Conservation (phyloP, 2,113 vertebrate genomes). For the Shinisaurus crocodilurus region DNA sequence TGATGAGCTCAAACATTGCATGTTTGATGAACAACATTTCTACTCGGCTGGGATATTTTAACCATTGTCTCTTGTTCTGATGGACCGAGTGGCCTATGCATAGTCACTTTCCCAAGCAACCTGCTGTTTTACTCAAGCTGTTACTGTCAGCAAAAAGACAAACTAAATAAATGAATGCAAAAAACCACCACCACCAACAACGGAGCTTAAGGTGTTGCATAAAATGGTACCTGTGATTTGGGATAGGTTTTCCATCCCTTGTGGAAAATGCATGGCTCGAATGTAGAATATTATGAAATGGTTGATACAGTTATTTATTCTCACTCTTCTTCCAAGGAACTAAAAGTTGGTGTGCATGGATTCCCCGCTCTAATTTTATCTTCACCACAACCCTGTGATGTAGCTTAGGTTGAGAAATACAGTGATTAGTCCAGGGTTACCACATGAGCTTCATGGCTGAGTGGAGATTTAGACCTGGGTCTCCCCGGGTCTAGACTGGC, state of each 20-base stretch:
- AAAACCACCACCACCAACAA: neutral
- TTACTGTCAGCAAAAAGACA: neutral
- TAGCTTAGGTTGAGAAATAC: neutral
- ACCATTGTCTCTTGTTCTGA: neutral
- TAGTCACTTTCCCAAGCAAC: neutral
- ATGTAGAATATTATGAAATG: neutral
- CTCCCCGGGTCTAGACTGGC: neutral
- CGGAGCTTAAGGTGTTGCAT: neutral
- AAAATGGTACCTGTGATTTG: neutral
- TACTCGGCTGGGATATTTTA: neutral
- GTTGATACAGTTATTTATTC: neutral
- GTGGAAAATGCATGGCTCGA: neutral
- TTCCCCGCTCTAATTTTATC: neutral
- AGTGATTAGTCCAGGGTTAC: neutral
- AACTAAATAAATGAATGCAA: neutral
- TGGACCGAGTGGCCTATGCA: neutral
- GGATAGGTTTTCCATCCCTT: neutral
- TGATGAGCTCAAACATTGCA: no score
- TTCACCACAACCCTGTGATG: neutral
- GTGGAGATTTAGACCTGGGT: neutral
- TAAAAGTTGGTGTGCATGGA: neutral
- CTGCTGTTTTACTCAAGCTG: neutral
- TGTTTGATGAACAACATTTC: neutral
- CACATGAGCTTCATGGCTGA: neutral
- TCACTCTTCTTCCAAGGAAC: neutral